These are phyloP conservation scores for silkworm (Bombyx mori) DNA, from an alignment of 1,140 invertebrate genomes.

Conservation along the genomic window ASM3026992v2 NC_085117.1:12347001-12347500, in stretches of 20 bases:
- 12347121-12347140: background rate
- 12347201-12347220: background rate
- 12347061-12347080: too few species aligned
- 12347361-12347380: constrained; percentile 38
- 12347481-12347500: too few species aligned
- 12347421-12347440: constrained; percentile 43
- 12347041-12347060: too few species aligned
- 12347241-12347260: background rate
- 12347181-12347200: background rate
- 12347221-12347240: too few species aligned
- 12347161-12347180: background rate
- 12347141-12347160: background rate
- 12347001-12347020: too few species aligned
- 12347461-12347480: too few species aligned
- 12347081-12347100: too few species aligned
- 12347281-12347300: constrained; percentile 10
- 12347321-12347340: constrained; percentile 16
- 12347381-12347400: constrained; percentile 46
- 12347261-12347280: background rate
- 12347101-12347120: too few species aligned
- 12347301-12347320: constrained; percentile 4
- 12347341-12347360: constrained; percentile 15
- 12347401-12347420: constrained; percentile 57
- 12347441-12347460: too few species aligned
- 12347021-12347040: too few species aligned